A percentile compares a stretch with the other conserved stretches of the same genome.
Conservation (phyloP, 2,888 invertebrate genomes). For the Eumerus sabulonum region DNA sequence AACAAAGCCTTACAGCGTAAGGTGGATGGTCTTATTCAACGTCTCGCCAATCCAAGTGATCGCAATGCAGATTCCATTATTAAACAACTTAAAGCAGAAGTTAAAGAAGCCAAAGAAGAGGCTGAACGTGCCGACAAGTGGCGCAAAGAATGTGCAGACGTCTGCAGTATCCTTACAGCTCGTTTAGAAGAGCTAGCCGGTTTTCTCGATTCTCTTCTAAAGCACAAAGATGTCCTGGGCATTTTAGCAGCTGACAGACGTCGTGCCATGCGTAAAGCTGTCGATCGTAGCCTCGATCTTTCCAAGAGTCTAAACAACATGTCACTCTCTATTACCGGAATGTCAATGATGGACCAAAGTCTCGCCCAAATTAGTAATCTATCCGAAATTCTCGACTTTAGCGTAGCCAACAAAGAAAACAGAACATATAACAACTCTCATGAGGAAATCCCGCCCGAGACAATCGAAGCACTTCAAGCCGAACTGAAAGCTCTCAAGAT, state of each 20-base stretch:
- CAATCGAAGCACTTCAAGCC: conserved; percentile 73
- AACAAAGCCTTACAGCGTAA: conserved; percentile 76
- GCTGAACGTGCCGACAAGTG: conserved; percentile 75
- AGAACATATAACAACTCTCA: conserved; percentile 74
- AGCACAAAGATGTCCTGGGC: conserved; percentile 81
- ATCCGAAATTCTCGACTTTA: conserved; percentile 77
- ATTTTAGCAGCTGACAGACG: conserved; percentile 80
- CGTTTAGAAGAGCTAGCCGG: conserved; percentile 82
- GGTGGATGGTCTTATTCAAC: conserved; percentile 75
- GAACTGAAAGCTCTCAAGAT: conserved; percentile 75
- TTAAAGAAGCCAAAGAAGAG: conserved; percentile 73
- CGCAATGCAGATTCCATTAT: conserved; percentile 71
- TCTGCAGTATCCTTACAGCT: conserved; percentile 79
- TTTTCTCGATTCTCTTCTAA: conserved; percentile 82
- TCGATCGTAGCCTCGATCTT: conserved; percentile 81
- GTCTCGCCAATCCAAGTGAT: conserved; percentile 69
- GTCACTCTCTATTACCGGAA: conserved; percentile 75
- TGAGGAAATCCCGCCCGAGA: conserved; percentile 71
- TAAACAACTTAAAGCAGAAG: conserved; percentile 72
- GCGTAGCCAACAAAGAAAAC: conserved; percentile 66
- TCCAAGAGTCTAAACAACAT: conserved; percentile 80
- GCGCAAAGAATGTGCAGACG: conserved; percentile 76
- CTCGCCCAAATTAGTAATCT: conserved; percentile 80
- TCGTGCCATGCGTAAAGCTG: conserved; percentile 80
- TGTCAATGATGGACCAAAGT: conserved; percentile 80